These are phyloP conservation scores for Atlantisia rogersi DNA, from an alignment of 2,113 vertebrate species.

Conservation along the genomic window DNA sequence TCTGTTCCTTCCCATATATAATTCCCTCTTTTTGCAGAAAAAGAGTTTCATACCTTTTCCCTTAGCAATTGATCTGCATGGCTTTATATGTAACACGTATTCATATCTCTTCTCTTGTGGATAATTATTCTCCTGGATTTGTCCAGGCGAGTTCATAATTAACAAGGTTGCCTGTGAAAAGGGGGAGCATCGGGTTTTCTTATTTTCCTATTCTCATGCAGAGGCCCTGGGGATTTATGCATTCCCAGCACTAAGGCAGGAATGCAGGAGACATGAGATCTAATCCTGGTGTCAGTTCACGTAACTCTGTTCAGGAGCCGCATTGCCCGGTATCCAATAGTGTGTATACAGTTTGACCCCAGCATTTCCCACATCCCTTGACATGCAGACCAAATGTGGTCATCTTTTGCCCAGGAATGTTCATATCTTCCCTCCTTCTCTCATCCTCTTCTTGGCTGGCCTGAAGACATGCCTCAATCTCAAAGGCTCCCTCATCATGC, in stretches of 20 bases:
- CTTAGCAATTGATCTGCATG: background rate
- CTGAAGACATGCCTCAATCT: background rate
- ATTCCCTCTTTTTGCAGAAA: background rate
- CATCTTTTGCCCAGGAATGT: background rate
- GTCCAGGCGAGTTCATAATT: background rate
- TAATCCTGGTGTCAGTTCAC: background rate
- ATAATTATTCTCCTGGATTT: background rate
- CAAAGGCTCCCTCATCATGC: background rate
- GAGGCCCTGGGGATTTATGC: background rate
- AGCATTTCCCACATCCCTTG: conserved; percentile 5
- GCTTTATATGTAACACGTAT: background rate
- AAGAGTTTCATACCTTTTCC: background rate
- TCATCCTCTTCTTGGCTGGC: background rate
- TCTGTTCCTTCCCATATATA: background rate
- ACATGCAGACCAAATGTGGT: background rate
- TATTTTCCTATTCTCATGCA: background rate
- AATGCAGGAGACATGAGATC: background rate
- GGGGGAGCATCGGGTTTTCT: background rate
- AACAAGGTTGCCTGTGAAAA: background rate
- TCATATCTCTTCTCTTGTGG: background rate
- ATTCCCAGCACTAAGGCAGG: background rate
- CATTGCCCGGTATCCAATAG: fast-evolving
- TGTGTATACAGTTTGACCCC: background rate
- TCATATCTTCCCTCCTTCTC: background rate
- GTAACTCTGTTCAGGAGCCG: background rate